phyloP scores from a whole-genome alignment of 2,113 vertebrate genomes.

The Leptobrachium ailaonicum region DNA sequence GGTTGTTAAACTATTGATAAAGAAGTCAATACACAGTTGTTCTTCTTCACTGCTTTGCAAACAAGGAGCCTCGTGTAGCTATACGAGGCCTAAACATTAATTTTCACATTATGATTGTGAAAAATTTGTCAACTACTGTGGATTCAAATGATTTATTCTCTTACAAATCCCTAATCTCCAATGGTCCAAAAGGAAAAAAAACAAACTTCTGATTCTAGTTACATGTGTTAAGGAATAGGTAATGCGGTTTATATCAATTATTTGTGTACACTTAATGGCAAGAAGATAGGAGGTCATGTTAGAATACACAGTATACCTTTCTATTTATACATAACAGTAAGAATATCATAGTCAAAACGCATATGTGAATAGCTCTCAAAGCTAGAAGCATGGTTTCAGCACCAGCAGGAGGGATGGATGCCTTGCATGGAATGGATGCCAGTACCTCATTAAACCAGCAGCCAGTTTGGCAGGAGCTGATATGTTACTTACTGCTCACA shows the following conservation, averaged over 20 bases:
- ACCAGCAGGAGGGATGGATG: slow-evolving; percentile 56
- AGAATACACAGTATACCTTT: background rate
- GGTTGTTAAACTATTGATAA: slow-evolving; percentile 26
- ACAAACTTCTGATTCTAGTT: too few relatives aligned
- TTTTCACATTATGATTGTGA: too few relatives aligned
- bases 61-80: too few relatives aligned
- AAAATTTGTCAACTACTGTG: too few relatives aligned
- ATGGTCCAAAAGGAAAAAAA: too few relatives aligned
- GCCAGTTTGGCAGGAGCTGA: slow-evolving; percentile 65
- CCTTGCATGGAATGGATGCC: slow-evolving; percentile 57
- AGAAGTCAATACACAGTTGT: slow-evolving; percentile 2
- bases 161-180: too few relatives aligned
- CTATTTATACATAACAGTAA: slow-evolving; percentile 2
- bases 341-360: slow-evolving; percentile 1
- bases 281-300: background rate
- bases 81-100: too few relatives aligned
- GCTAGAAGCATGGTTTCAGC: slow-evolving; percentile 59
- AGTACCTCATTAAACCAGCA: slow-evolving; percentile 67
- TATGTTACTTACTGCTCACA: slow-evolving; percentile 67
- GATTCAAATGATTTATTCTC: too few relatives aligned
- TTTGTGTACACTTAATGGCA: background rate
- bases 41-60: slow-evolving; percentile 3
- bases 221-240: too few relatives aligned
- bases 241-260: too few relatives aligned
- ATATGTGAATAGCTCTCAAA: slow-evolving; percentile 24